A percentile compares a stretch with the other conserved stretches of the same genome.
Conservation (phyloP, 2,888 invertebrate species). For the Cancer borealis region DNA sequence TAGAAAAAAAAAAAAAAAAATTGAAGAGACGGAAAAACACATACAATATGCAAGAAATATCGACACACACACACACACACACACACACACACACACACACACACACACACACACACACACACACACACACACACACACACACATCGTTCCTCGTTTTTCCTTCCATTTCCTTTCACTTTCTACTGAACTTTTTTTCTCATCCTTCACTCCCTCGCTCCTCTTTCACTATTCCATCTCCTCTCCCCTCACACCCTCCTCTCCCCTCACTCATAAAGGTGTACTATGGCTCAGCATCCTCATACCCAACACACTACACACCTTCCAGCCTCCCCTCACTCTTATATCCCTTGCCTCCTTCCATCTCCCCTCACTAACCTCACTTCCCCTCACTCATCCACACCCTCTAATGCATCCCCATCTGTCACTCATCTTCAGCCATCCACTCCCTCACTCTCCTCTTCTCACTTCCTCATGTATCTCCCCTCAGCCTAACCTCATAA, state of each 20-base stretch:
- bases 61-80: background rate
- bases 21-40: background rate
- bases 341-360: background rate
- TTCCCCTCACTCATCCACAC: too few species aligned
- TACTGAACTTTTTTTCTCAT: background rate
- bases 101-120: background rate
- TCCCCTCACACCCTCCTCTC: background rate
- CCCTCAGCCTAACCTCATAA: background rate
- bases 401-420: too few species aligned
- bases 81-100: background rate
- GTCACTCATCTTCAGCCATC: background rate
- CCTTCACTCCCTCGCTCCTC: background rate
- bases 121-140: background rate
- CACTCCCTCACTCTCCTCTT: background rate
- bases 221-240: background rate
- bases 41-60: background rate
- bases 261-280: background rate
- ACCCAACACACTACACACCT: background rate
- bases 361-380: background rate
- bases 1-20: too few species aligned
- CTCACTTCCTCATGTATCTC: background rate
- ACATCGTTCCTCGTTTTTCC: background rate
- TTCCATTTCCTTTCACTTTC: background rate
- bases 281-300: background rate
- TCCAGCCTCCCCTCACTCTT: background rate